phyloP scores from a whole-genome alignment of 1,140 invertebrate species.

The Brachionus rubens region DNA sequence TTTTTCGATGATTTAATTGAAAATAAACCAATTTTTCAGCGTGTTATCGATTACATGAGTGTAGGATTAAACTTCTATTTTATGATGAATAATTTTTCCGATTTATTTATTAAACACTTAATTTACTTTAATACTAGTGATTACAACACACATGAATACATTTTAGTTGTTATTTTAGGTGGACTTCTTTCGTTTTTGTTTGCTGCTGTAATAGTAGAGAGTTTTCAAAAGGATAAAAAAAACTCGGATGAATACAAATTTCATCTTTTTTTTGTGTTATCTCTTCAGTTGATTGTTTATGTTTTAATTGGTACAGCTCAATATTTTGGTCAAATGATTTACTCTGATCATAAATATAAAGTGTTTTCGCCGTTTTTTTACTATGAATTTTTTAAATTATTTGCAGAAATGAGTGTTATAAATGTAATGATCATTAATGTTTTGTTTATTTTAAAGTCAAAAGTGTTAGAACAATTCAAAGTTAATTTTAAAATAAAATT shows the following conservation, averaged over 20 bases:
- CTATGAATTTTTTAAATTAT: background rate
- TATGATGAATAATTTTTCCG: background rate
- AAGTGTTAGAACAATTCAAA: background rate
- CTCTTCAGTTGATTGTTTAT: background rate
- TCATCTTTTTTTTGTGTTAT: background rate
- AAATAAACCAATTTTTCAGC: too few relatives aligned
- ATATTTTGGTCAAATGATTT: slow-evolving; percentile 3
- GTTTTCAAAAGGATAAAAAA: background rate
- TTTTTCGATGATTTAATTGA: too few relatives aligned
- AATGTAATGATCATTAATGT: background rate
- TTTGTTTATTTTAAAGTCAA: background rate
- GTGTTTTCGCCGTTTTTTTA: background rate
- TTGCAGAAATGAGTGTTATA: background rate
- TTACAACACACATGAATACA: background rate
- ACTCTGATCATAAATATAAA: slow-evolving; percentile 4
- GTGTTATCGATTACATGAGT: background rate
- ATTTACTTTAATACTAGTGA: background rate
- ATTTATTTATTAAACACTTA: slow-evolving; percentile 33
- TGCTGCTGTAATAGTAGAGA: background rate
- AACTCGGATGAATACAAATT: background rate
- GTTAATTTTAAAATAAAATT: slow-evolving; percentile 10
- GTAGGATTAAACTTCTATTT: background rate
- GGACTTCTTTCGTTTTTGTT: background rate
- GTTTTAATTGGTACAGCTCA: background rate
- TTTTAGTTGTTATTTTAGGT: background rate